Conservation (phyloP, 1,140 invertebrate species). For the Anoplophora glabripennis region DNA sequence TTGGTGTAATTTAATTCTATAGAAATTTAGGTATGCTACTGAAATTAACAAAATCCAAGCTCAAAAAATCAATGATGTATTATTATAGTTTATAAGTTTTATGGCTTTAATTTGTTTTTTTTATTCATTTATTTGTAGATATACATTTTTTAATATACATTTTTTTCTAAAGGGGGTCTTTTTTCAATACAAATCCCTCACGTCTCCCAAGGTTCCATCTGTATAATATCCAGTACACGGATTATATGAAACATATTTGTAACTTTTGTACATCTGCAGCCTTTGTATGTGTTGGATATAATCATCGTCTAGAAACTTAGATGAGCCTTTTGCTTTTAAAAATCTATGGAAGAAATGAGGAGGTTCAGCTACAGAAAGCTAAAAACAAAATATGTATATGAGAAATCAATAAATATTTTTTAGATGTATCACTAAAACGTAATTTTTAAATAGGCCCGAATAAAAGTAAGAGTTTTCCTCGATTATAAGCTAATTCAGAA, state of each 20-base stretch:
- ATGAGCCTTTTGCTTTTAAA: conserved; percentile 15
- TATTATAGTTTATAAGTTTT: conserved; percentile 34
- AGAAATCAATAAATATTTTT: conserved; percentile 1
- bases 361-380: conserved; percentile 34
- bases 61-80: conserved; percentile 32
- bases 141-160: conserved; percentile 41
- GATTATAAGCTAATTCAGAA: too few species aligned
- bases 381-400: conserved; percentile 11
- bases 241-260: conserved; percentile 31
- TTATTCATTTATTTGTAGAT: conserved; percentile 27
- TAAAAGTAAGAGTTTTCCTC: too few species aligned
- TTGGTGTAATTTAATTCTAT: conserved; percentile 27
- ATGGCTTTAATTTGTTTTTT: conserved; percentile 36
- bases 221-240: conserved; percentile 28
- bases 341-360: conserved; percentile 28
- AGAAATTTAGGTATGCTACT: conserved; percentile 34
- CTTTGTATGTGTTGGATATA: conserved; percentile 14
- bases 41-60: conserved; percentile 37
- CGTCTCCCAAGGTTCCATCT: conserved; percentile 12
- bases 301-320: conserved; percentile 37
- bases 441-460: too few species aligned
- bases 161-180: conserved; percentile 33
- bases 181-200: conserved; percentile 11
- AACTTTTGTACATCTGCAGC: conserved; percentile 30
- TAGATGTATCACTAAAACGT: neutral